Base-by-base conservation (phyloP, 1,140 invertebrate genomes). In the Potamilus streckersoni region DNA sequence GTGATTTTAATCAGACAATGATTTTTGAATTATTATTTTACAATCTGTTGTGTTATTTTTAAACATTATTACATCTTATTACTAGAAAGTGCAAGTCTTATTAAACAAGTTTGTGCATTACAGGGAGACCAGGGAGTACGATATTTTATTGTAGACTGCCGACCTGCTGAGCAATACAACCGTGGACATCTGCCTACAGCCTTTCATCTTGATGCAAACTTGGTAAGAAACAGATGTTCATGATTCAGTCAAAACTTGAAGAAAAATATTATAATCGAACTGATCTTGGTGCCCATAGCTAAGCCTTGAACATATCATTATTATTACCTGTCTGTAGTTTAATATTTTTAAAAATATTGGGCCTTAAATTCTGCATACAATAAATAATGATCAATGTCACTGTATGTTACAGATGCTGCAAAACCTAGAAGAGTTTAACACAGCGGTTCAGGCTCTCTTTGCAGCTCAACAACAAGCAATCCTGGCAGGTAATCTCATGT, bases 131-230 rank as follows among this genome's bases (percentile, higher is more conserved):
- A 49, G 38, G 74, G 84, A 38, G 87, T 90, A 2, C 73, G 95
- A 83, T 99, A 98, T 90, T 99, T 99, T 91, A 92, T 99, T 31
- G 97, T 99, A 11, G 98, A 99, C 89, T 99, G 97, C 90, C 92
- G 98, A 83, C 96, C 97, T 19, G 94, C 96, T 1, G 96, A 98
- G 79, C 97, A 99, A 84, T 99, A 99, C 87, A 99, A 98, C 91
- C 94, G 94, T 78, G 98, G 98, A 1, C 97, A 99, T 91, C 92
- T 99, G 79, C 95, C 96, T 3, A 99, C 97, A 67, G 97, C 98
- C 62, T 99, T 99, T 92, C 98, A 99, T 91, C 92, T 99, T 49
- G 98, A 99, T 91, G 97, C 96, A 85, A 97, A 96, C 91, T 91
- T 99, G 84, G 94, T 94, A 88, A 88, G 90, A 88, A 23, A 14